Evolutionary conservation across 2,797 vertebrate species (phyloP), one percentile per base, ranked within the genome.

Genomic region (Lacerta agilis): DNA sequence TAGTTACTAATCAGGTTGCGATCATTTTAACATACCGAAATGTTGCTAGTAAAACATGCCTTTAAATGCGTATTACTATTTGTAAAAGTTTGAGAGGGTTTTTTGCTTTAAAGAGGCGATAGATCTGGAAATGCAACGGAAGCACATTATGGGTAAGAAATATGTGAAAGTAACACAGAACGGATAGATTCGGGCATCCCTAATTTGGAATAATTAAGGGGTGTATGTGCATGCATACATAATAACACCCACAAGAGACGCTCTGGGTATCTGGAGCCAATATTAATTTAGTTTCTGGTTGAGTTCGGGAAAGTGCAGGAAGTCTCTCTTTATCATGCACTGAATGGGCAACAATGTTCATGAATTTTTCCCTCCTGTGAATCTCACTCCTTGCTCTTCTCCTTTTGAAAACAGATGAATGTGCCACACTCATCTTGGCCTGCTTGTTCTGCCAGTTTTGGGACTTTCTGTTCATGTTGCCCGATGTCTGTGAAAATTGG

Each of bases 381-480:
- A 91, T 72, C 90, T 94, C 6, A 0, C 82, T 91, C 88, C 90
- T 96, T 95, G 91, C 92, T 90, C 92, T 94, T 91, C 91, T 90
- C 91, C 91, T 95, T 93, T 86, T 89, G 58, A 58, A 67, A 88
- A 94, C 96, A 99, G 99, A 98, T 91, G 98, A 98, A 96, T 99
- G 98, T 43, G 98, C 98, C 43, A 98, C 98, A 80, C 96, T 99
- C 72, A 96, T 99, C 94, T 97, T 99, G 94, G 97, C 96, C 95
- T 99, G 98, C 96, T 98, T 99, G 96, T 99, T 98, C 97, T 99
- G 99, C 96, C 98, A 97, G 0, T 98, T 99, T 97, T 97, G 97
- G 92, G 98, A 99, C 87, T 97, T 99, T 95, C 97, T 98, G 92
- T 95, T 97, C 94, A 98, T 98, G 98, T 95, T 99, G 55, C 98